These are phyloP conservation scores for Sialia sialis DNA, from an alignment of 2,113 vertebrate species.

Conservation along the genomic window DNA sequence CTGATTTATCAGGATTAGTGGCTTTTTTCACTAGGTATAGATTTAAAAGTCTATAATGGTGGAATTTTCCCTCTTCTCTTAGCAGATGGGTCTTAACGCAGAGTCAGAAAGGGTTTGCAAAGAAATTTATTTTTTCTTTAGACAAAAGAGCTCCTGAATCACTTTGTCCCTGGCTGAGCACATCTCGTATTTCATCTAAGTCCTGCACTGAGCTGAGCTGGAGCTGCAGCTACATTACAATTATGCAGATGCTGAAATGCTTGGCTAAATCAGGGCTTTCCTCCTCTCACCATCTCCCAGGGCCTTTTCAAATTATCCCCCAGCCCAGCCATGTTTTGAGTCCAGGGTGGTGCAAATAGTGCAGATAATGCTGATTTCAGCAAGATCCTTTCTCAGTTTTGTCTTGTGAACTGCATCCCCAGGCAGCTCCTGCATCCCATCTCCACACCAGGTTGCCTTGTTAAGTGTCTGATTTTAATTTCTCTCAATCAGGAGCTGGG, in stretches of 20 bases:
- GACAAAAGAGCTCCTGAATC: background rate
- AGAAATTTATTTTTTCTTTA: background rate
- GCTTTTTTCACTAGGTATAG: background rate
- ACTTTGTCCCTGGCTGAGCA: background rate
- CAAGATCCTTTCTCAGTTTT: background rate
- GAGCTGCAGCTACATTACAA: background rate
- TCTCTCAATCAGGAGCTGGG: constrained; percentile 35
- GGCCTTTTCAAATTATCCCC: background rate
- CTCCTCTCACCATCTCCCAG: background rate
- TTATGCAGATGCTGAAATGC: background rate
- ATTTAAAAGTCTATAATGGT: background rate
- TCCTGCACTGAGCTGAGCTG: background rate
- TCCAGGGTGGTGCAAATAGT: background rate
- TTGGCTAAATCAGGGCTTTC: background rate
- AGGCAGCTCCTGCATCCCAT: background rate
- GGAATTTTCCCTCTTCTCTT: background rate
- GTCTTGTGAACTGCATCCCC: background rate
- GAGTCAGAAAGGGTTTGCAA: background rate
- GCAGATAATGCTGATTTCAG: background rate
- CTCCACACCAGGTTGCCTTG: constrained; percentile 8
- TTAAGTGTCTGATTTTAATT: constrained; percentile 58
- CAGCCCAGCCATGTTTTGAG: background rate
- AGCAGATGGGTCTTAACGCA: background rate
- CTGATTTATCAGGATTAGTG: background rate
- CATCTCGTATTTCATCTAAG: background rate